Conservation (phyloP, 2,797 vertebrate species). For the Delichon dasypus region DNA sequence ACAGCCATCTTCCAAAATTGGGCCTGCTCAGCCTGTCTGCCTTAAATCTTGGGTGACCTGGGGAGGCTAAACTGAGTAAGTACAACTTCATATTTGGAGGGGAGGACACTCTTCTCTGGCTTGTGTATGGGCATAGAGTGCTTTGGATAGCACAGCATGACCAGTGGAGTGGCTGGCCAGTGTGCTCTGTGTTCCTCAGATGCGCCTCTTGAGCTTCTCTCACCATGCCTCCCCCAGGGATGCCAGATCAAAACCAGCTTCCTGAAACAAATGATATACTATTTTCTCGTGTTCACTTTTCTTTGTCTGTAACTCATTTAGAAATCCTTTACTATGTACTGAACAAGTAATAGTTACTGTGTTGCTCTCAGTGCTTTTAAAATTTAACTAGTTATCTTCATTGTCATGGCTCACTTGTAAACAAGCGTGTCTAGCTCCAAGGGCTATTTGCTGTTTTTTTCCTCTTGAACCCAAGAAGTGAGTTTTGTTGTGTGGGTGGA, state of each 20-base stretch:
- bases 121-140: background rate
- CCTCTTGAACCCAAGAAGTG: background rate
- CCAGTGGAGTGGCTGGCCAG: background rate
- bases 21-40: background rate
- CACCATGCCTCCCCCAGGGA: background rate
- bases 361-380: background rate
- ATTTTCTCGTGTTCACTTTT: background rate
- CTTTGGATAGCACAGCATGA: background rate
- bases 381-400: background rate
- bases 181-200: background rate
- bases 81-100: background rate
- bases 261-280: fast-evolving
- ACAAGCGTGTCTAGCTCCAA: background rate
- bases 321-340: background rate
- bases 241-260: background rate
- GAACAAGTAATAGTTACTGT: background rate
- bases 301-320: background rate
- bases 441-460: background rate
- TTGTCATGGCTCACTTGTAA: background rate
- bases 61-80: background rate
- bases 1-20: background rate
- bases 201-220: background rate
- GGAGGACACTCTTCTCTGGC: background rate
- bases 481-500: background rate
- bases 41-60: background rate